Percentiles rank a stretch among this genome's conserved stretches.
Evolutionary conservation across 2,113 vertebrate species (phyloP).

Genomic region (Cervus canadensis): DNA sequence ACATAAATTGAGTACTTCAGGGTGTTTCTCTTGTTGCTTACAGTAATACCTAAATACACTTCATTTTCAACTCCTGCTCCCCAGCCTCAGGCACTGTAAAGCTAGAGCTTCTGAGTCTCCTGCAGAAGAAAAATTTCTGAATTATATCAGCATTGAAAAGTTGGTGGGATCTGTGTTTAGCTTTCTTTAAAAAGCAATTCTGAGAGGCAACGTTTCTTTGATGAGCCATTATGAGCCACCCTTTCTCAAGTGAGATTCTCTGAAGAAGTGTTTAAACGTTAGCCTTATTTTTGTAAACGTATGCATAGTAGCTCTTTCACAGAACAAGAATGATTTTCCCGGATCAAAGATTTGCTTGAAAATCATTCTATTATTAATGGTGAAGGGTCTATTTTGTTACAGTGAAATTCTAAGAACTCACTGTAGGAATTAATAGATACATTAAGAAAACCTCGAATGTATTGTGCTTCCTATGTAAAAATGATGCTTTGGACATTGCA

Average conservation of each 20-base stretch:
- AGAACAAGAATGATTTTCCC: conserved; percentile 19
- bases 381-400: conserved; percentile 23
- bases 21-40: conserved; percentile 8
- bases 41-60: background rate
- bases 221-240: conserved; percentile 9
- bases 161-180: conserved; percentile 22
- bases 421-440: conserved; percentile 16
- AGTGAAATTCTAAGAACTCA: conserved; percentile 22
- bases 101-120: background rate
- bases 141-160: conserved; percentile 33
- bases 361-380: conserved; percentile 33
- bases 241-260: conserved; percentile 33
- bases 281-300: conserved; percentile 2
- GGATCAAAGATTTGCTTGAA: conserved; percentile 30
- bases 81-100: background rate
- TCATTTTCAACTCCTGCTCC: background rate
- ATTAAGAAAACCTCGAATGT: background rate
- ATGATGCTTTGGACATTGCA: background rate
- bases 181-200: conserved; percentile 37
- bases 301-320: conserved; percentile 4
- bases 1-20: background rate
- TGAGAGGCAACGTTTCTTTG: background rate
- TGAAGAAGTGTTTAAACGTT: conserved; percentile 5
- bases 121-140: conserved; percentile 28
- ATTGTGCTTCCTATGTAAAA: background rate